These are phyloP conservation scores for Echiichthys vipera DNA, from an alignment of 2,797 vertebrate species.

Conservation along the genomic window DNA sequence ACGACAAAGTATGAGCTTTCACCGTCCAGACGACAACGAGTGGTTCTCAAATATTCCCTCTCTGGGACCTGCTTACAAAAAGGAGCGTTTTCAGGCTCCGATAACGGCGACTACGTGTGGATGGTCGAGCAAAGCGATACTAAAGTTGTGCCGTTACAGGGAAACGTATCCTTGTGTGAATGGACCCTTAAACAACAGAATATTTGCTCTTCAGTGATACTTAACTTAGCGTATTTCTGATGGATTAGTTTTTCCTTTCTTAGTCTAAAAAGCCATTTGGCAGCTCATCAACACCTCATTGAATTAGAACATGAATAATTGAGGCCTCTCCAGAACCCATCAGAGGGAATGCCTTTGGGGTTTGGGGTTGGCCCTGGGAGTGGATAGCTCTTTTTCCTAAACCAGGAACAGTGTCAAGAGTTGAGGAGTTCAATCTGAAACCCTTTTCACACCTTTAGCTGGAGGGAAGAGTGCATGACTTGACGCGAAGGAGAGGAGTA, in stretches of 20 bases:
- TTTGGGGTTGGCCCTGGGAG: conserved; percentile 43
- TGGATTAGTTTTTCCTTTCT: background rate
- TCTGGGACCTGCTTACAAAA: too few relatives aligned
- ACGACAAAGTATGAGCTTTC: too few relatives aligned
- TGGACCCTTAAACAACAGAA: background rate
- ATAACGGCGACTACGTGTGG: too few relatives aligned
- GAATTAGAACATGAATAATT: conserved; percentile 76
- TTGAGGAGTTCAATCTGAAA: conserved; percentile 46
- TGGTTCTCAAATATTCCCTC: too few relatives aligned
- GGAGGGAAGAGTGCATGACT: background rate
- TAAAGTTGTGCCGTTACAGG: too few relatives aligned
- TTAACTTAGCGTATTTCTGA: background rate
- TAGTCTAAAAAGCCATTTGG: conserved; percentile 47
- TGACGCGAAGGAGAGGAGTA: conserved; percentile 12
- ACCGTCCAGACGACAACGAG: too few relatives aligned
- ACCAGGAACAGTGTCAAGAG: conserved; percentile 36
- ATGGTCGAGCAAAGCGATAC: too few relatives aligned
- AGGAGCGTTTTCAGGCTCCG: too few relatives aligned
- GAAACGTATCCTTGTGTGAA: too few relatives aligned
- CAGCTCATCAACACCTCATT: conserved; percentile 67
- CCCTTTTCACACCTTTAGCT: conserved; percentile 41
- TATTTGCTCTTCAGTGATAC: background rate
- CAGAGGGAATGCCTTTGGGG: conserved; percentile 51
- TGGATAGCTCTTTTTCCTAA: conserved; percentile 36
- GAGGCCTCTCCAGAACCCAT: conserved; percentile 59